Evolutionary conservation across 2,797 vertebrate genomes (phyloP).

Genomic region (Ammospiza maritima): DNA sequence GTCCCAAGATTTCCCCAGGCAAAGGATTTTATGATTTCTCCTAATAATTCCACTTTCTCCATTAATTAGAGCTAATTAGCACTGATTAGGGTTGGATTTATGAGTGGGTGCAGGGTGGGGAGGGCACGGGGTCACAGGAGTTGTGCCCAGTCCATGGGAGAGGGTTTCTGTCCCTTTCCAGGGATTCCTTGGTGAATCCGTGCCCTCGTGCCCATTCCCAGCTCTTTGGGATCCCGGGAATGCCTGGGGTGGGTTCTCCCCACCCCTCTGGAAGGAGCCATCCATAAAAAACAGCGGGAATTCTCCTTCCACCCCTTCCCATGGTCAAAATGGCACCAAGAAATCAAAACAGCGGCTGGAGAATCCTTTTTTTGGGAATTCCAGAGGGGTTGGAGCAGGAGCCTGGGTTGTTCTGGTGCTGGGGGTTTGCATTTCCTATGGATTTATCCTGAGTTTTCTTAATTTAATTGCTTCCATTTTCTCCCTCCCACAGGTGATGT

Average conservation of each 20-base stretch:
- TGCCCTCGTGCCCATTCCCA: background rate
- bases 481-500: background rate
- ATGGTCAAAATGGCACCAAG: fast-evolving
- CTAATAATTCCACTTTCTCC: no score
- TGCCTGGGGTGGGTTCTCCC: background rate
- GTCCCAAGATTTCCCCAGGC: background rate
- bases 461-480: background rate
- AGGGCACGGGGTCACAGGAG: fast-evolving
- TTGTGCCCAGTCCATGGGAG: fast-evolving
- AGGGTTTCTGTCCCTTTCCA: background rate
- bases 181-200: background rate
- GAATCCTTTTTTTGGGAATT: background rate
- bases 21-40: background rate
- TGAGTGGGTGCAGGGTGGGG: background rate
- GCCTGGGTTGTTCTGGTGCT: no score
- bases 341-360: fast-evolving
- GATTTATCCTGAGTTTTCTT: background rate
- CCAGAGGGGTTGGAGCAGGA: background rate
- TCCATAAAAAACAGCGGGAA: background rate
- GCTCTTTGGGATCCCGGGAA: background rate
- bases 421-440: background rate
- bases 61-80: background rate
- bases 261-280: background rate
- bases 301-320: background rate
- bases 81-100: background rate